phyloP scores from a whole-genome alignment of 2,113 vertebrate species.

The Lycocorax pyrrhopterus region DNA sequence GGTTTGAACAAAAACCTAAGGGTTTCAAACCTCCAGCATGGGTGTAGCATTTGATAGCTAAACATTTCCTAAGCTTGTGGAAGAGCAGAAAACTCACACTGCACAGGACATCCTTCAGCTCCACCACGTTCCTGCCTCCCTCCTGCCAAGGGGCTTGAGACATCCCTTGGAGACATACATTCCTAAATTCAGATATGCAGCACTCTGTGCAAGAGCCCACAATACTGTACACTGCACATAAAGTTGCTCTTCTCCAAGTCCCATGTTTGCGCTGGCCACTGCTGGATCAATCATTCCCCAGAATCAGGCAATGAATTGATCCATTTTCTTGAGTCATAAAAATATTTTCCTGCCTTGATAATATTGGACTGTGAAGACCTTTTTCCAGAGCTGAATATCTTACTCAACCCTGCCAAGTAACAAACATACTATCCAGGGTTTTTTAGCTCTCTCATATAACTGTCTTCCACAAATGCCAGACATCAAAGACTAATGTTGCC shows the following conservation, averaged over 20 bases:
- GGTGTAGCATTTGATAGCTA: not conserved
- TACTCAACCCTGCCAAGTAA: not conserved
- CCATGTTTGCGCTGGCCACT: not conserved
- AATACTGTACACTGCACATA: rapidly evolving
- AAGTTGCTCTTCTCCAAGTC: not conserved
- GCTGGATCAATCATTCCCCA: not conserved
- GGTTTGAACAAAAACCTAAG: not conserved
- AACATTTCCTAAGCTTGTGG: not conserved
- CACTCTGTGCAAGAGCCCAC: not conserved
- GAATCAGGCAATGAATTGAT: not conserved
- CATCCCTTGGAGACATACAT: not conserved
- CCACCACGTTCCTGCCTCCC: not conserved
- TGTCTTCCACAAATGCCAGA: not conserved
- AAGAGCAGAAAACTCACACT: not conserved
- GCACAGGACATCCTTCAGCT: not conserved
- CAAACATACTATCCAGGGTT: not conserved
- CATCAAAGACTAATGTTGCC: conserved; percentile 19
- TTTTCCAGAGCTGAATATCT: not conserved
- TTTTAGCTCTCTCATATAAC: not conserved
- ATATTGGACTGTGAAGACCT: not conserved
- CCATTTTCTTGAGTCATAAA: not conserved
- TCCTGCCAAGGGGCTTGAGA: not conserved
- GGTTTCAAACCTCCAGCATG: not conserved
- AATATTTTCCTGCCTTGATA: not conserved
- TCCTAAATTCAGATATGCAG: not conserved